Evolutionary conservation across 2,113 vertebrate genomes (phyloP).

Genomic region (Cichladusa arquata): DNA sequence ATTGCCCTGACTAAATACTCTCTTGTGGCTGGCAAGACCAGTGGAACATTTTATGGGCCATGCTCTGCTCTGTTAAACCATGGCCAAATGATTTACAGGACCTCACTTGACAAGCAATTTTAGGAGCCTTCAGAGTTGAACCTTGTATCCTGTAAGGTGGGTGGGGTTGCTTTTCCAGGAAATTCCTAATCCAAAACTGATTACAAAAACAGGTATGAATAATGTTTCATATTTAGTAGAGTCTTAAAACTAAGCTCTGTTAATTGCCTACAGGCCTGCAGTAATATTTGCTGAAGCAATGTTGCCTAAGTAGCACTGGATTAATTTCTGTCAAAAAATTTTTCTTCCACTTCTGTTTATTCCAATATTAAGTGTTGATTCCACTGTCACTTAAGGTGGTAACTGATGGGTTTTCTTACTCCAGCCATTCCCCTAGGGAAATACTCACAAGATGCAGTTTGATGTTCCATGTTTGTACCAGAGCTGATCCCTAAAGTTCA

Average conservation of each 20-base stretch:
- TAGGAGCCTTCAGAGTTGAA: background rate
- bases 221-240: background rate
- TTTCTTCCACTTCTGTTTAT: background rate
- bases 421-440: background rate
- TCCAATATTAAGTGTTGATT: background rate
- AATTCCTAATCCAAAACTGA: background rate
- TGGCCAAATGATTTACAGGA: rapidly evolving
- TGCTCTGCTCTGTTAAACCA: background rate
- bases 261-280: background rate
- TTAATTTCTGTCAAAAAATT: background rate
- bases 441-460: background rate
- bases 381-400: background rate
- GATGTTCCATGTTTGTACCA: no score
- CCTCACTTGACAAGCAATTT: rapidly evolving
- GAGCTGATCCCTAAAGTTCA: background rate
- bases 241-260: background rate
- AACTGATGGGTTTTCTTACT: background rate
- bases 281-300: background rate
- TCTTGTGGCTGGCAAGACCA: background rate
- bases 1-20: background rate
- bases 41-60: background rate
- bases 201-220: background rate
- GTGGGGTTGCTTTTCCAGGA: background rate
- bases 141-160: background rate
- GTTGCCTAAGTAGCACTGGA: background rate